Percentiles rank a stretch among this genome's conserved stretches.
Evolutionary conservation across 2,797 vertebrate genomes (phyloP).

Genomic region (Etheostoma nigrum): DNA sequence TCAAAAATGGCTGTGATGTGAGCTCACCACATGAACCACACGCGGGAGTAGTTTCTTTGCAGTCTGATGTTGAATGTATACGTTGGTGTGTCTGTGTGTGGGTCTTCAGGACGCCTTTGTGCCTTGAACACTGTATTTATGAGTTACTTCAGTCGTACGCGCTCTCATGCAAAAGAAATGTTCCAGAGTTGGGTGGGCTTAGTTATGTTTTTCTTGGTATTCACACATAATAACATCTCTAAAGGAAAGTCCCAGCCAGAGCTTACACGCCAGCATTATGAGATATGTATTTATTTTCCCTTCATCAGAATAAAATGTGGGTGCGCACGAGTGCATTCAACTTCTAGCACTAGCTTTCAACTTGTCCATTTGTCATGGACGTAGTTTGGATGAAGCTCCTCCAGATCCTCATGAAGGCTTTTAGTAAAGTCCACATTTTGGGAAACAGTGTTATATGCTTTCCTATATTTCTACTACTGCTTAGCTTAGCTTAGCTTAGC

Average conservation of each 20-base stretch:
- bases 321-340: background rate
- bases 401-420: background rate
- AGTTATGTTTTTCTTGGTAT: slow-evolving; percentile 79
- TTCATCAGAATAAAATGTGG: slow-evolving; percentile 1
- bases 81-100: slow-evolving; percentile 77
- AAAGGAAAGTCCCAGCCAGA: slow-evolving; percentile 57
- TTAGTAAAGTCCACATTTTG: background rate
- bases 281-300: slow-evolving; percentile 72
- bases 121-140: slow-evolving; percentile 76
- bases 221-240: slow-evolving; percentile 74
- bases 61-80: slow-evolving; percentile 70
- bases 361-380: slow-evolving; percentile 21
- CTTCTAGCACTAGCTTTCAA: background rate
- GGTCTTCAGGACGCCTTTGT: slow-evolving; percentile 70
- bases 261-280: slow-evolving; percentile 62
- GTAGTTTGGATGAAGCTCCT: background rate
- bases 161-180: slow-evolving; percentile 49
- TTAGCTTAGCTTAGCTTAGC: background rate
- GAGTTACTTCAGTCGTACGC: slow-evolving; percentile 39
- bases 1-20: slow-evolving; percentile 62
- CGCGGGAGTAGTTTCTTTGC: slow-evolving; percentile 57
- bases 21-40: slow-evolving; percentile 59
- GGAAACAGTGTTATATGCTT: background rate
- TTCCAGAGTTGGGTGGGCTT: slow-evolving; percentile 85
- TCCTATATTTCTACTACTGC: no score